These are phyloP conservation scores for Carcharodon carcharias DNA, from an alignment of 2,797 vertebrate species.

Conservation along the genomic window DNA sequence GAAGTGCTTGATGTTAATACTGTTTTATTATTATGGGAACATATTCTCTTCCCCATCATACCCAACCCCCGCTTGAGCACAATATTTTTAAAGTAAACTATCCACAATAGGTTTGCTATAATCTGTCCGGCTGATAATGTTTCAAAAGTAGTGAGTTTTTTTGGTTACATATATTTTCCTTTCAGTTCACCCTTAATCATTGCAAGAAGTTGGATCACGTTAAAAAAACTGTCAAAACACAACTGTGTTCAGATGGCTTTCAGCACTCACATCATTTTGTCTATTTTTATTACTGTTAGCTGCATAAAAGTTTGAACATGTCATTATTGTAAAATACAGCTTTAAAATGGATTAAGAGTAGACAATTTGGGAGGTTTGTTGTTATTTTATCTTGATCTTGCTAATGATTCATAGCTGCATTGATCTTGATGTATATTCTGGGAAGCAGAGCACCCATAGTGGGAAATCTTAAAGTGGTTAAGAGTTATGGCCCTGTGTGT, in stretches of 20 bases:
- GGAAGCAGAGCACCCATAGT: not conserved
- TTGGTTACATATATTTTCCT: not conserved
- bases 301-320: not conserved
- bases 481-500: not conserved
- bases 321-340: not conserved
- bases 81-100: not conserved
- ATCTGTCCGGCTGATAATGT: not conserved
- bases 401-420: not conserved
- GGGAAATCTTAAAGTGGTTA: not conserved
- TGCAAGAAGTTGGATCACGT: not conserved
- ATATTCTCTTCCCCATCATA: not conserved
- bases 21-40: not conserved
- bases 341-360: not conserved
- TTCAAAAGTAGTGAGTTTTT: not conserved
- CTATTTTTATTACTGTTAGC: not conserved
- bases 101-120: not conserved
- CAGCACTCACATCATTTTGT: not conserved
- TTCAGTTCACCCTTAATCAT: not conserved
- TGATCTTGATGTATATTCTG: not conserved
- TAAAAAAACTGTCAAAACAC: not conserved
- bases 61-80: not conserved
- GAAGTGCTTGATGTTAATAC: not conserved
- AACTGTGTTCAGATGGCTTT: not conserved
- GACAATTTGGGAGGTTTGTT: not conserved
- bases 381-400: not conserved